These are phyloP conservation scores for Picus viridis DNA, from an alignment of 2,797 vertebrate genomes.

Conservation along the genomic window DNA sequence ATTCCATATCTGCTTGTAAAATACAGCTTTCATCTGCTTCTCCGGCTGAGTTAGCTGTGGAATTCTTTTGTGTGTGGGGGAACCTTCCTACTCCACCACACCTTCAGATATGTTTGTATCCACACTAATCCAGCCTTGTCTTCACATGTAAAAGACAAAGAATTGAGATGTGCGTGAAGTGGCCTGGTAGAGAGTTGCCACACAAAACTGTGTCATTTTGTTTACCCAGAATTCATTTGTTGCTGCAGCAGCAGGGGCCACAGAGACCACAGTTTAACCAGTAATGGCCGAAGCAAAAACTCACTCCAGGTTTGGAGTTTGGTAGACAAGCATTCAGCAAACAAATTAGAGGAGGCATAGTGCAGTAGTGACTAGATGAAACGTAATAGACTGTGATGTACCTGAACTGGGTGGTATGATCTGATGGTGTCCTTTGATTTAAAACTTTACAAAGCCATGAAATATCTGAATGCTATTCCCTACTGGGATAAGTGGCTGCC, in stretches of 20 bases:
- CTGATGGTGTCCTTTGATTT: slow-evolving; percentile 11
- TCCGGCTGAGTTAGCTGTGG: too few relatives aligned
- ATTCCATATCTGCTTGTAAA: too few relatives aligned
- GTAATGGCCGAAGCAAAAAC: background rate
- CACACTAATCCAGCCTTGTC: background rate
- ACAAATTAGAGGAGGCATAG: background rate
- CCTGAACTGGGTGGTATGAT: background rate
- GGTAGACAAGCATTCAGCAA: background rate
- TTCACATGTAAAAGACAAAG: background rate
- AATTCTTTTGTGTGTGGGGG: too few relatives aligned
- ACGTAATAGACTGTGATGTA: background rate
- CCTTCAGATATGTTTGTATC: background rate
- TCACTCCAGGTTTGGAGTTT: background rate
- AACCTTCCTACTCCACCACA: too few relatives aligned
- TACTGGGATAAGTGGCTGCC: background rate
- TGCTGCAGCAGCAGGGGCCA: background rate
- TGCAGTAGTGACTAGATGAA: background rate
- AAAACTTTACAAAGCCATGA: background rate
- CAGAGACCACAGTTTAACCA: background rate
- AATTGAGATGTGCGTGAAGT: background rate
- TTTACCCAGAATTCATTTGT: background rate
- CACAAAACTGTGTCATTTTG: background rate
- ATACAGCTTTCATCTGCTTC: too few relatives aligned
- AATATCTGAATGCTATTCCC: background rate
- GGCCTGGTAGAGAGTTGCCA: background rate